Conservation (phyloP, 2,113 vertebrate genomes). For the Geococcyx californianus region DNA sequence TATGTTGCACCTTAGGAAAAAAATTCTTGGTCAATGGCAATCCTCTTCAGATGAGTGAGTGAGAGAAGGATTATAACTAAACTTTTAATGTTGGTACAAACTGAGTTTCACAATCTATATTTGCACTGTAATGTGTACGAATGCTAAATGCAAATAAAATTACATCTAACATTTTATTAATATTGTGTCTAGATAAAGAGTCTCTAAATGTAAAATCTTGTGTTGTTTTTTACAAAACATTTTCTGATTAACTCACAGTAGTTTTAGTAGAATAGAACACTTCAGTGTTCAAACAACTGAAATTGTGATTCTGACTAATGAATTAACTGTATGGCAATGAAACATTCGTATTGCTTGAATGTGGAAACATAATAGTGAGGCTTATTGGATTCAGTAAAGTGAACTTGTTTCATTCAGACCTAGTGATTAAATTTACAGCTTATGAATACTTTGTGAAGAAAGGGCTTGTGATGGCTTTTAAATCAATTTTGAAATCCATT, state of each 20-base stretch:
- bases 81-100: background rate
- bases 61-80: background rate
- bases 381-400: background rate
- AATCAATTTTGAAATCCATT: background rate
- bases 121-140: background rate
- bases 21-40: background rate
- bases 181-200: background rate
- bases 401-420: background rate
- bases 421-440: background rate
- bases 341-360: background rate
- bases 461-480: background rate
- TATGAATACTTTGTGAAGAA: background rate
- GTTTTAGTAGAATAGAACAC: background rate
- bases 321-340: background rate
- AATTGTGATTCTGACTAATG: background rate
- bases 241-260: background rate
- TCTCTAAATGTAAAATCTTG: background rate
- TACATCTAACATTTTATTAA: background rate
- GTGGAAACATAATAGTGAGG: background rate
- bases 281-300: background rate
- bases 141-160: background rate
- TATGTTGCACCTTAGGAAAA: background rate
- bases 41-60: background rate
- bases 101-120: background rate
- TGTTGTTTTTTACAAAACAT: background rate